Base-by-base conservation (phyloP, 2,888 invertebrate genomes). In the Drosophila tanythrix region DNA sequence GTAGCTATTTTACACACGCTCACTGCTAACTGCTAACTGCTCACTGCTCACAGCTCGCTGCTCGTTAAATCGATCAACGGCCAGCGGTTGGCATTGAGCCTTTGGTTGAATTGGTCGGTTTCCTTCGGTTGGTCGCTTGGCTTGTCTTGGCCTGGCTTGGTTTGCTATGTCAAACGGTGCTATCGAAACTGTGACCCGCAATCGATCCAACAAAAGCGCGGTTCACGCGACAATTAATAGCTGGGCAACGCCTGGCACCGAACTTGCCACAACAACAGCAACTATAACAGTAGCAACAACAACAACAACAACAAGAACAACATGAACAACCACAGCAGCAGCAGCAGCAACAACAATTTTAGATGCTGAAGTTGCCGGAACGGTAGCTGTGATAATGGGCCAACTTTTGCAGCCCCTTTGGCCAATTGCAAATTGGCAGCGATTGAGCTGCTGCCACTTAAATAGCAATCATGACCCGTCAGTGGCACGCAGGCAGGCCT, bases 161-260 rank as follows among this genome's bases (percentile, higher is more conserved):
- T 59, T 67, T 74, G 86, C 82, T 85, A 82, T 36, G 31, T 33
- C 33, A 51, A 82, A 72, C 79, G 76, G 82, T 74, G 82, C 84
- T 81, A 81, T 78, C 74, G 74, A 72, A 63, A 71, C 70, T 89
- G 88, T 87, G 90, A 90, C 86, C 90, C 80, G 88, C 74, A 80
- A 87, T 87, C 87, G 87, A 87, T 87, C 87, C 89, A 87, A 87
- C 87, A 87, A 90, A 74, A 57, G 38, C 38, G 66, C 77, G 61
- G 70, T 84, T 87, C 90, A 87, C 89, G 86, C 87, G 90, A 90
- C 90, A 87, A 90, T 86, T 86, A 86, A 90, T 88, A 74, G 87
- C 75, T 63, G 68, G 82, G 86, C 79, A 81, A 81, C 74, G 79
- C 79, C 82, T 79, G 79, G 82, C 82, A 79, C 78, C 65, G 58